A percentile compares a stretch with the other conserved stretches of the same genome.
Conservation (phyloP, 1,140 invertebrate species). For the Drosophila rhopaloa region DNA sequence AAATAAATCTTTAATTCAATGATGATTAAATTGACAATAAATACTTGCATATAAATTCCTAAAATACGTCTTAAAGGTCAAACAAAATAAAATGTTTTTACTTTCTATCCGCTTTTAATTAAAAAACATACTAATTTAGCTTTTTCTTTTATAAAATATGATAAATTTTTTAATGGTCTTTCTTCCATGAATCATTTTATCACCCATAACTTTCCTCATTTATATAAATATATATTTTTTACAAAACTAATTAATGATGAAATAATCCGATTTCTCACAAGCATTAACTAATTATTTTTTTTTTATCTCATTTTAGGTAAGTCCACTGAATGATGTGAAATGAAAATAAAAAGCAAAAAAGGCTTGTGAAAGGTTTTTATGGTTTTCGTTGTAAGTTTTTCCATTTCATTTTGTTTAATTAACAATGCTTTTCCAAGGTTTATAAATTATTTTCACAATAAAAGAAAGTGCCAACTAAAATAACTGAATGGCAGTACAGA, state of each 20-base stretch:
- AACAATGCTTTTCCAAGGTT: conserved; percentile 46
- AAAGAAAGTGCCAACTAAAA: conserved; percentile 53
- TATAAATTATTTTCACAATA: conserved; percentile 40
- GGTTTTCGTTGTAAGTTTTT: conserved; percentile 44
- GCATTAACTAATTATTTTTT: conserved; percentile 51
- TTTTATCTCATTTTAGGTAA: conserved; percentile 71
- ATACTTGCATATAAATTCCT: neutral
- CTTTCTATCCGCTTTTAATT: neutral
- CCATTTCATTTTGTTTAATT: conserved; percentile 39
- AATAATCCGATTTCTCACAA: conserved; percentile 34
- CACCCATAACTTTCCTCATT: conserved; percentile 8
- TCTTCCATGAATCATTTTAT: conserved; percentile 3
- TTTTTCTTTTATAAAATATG: neutral
- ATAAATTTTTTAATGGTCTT: conserved; percentile 2
- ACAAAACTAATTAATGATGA: conserved; percentile 37
- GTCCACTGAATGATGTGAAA: conserved; percentile 26
- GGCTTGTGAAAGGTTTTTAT: conserved; percentile 11
- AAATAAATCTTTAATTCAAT: conserved; percentile 1
- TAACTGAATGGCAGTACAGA: conserved; percentile 24
- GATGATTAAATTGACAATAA: neutral
- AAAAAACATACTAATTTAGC: neutral
- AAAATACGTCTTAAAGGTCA: conserved; percentile 2
- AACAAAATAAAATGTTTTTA: neutral
- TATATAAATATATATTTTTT: conserved; percentile 9
- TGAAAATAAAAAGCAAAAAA: conserved; percentile 10